Evolutionary conservation across 2,797 vertebrate genomes (phyloP).

Genomic region (Alectoris magna): DNA sequence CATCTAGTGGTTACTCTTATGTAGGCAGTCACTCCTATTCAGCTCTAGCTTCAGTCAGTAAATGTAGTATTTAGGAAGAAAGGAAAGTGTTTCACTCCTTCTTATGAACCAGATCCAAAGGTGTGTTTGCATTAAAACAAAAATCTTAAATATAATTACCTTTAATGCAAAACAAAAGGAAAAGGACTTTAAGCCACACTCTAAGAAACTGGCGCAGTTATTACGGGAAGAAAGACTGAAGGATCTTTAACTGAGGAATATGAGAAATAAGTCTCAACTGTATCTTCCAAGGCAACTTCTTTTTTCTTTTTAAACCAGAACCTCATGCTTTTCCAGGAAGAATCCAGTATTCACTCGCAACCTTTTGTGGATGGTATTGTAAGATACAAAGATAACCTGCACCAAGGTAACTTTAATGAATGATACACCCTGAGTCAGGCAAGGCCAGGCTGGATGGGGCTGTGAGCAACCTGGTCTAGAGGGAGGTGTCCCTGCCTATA

Average conservation of each 20-base stretch:
- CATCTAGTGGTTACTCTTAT: constrained; percentile 66
- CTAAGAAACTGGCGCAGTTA: neutral
- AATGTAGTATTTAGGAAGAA: neutral
- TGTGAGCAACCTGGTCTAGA: no score
- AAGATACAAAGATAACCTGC: neutral
- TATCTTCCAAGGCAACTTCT: neutral
- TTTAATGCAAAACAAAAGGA: neutral
- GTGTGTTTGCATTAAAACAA: neutral
- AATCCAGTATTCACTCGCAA: fast-evolving
- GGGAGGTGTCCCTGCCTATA: no score
- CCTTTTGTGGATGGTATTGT: neutral
- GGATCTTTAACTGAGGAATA: neutral
- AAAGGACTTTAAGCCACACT: neutral
- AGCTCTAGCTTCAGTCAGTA: neutral
- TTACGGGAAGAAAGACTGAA: neutral
- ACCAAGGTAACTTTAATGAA: neutral
- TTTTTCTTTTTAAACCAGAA: neutral
- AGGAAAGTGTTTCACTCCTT: neutral
- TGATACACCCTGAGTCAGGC: neutral
- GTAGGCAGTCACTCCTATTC: constrained; percentile 35
- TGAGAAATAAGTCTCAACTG: neutral
- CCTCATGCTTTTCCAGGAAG: neutral
- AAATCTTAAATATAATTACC: neutral
- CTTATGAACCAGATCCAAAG: neutral
- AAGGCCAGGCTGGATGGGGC: neutral